A percentile compares a stretch with the other conserved stretches of the same genome.
Evolutionary conservation across 2,113 vertebrate genomes (phyloP).

Genomic region (Setophaga coronata): DNA sequence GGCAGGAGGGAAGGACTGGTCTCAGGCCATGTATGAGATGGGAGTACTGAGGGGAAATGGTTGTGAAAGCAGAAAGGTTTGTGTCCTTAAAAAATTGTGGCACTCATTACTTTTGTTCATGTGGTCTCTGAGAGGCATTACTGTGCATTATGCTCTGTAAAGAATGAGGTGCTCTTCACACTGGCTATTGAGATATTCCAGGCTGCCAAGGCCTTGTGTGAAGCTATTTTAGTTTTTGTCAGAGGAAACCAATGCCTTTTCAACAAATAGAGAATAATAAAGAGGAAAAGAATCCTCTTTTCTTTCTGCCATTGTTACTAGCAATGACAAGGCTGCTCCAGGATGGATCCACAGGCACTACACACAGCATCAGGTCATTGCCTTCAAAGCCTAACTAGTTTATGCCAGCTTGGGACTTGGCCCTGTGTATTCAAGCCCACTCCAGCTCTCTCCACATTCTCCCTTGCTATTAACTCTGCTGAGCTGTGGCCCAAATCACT

Average conservation of each 20-base stretch:
- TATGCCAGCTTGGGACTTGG: neutral
- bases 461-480: neutral
- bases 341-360: neutral
- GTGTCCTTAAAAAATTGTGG: neutral
- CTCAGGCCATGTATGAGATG: neutral
- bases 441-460: neutral
- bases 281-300: neutral
- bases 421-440: neutral
- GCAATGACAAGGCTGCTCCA: neutral
- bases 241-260: conserved; percentile 16
- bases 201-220: neutral
- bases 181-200: conserved; percentile 15
- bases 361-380: neutral
- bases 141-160: neutral
- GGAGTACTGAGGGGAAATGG: neutral
- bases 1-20: neutral
- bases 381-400: neutral
- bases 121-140: neutral
- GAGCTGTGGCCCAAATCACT: neutral
- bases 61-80: neutral
- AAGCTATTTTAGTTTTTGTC: conserved; percentile 39
- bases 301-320: neutral
- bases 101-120: neutral
- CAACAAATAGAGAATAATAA: neutral
- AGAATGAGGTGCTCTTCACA: neutral